Percentiles rank a stretch among this genome's conserved stretches.
Evolutionary conservation across 37 sponge, comb jelly and placozoan genomes (phyloP).

Genomic region (Hormiphora californensis): DNA sequence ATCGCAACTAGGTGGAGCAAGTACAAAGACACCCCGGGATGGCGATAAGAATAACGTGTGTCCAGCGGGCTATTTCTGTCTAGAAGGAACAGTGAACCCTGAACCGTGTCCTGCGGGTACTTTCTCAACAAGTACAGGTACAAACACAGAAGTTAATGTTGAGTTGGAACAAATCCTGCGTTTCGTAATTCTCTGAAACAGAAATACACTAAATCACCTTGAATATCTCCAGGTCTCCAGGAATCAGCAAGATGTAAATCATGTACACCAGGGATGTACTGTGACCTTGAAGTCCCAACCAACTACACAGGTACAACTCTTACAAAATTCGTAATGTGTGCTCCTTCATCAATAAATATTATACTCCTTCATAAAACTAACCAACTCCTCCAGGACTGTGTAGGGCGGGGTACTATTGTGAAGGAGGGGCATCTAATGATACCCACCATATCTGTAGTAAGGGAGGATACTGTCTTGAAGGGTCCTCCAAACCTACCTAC

Average conservation of each 20-base stretch:
- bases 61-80: slow-evolving; percentile 29
- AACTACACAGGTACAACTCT: too few species aligned
- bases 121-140: too few species aligned
- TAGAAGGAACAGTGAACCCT: neutral
- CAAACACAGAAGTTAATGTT: too few species aligned
- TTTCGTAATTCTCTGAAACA: too few species aligned
- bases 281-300: neutral
- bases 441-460: neutral
- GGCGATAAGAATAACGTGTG: slow-evolving; percentile 9
- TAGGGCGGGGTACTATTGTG: slow-evolving; percentile 1
- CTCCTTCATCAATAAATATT: too few species aligned
- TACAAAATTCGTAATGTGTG: too few species aligned
- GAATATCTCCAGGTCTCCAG: neutral
- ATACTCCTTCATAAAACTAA: too few species aligned
- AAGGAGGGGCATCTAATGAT: neutral
- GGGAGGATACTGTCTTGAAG: neutral
- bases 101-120: slow-evolving; percentile 54
- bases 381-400: neutral
- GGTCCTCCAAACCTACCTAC: neutral
- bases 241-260: neutral
- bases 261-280: neutral
- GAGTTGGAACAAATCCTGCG: too few species aligned
- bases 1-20: neutral
- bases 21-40: neutral
- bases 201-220: too few species aligned